Conservation (phyloP, 1,140 invertebrate species). For the Physella acuta region DNA sequence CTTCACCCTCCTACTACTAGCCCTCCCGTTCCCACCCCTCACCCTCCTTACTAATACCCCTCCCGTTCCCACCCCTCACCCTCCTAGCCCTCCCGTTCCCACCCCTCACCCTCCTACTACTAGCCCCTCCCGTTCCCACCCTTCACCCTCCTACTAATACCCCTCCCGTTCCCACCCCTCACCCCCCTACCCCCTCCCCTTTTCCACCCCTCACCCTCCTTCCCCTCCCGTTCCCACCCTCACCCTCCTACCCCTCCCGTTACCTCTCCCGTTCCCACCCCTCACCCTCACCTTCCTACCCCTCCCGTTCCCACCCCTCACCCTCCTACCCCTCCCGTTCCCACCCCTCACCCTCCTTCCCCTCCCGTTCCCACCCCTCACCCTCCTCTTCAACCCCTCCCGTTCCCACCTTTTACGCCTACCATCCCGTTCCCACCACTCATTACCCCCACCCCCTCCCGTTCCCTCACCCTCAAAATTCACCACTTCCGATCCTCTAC, state of each 20-base stretch:
- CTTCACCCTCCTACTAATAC: neutral
- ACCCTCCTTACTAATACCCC: too few species aligned
- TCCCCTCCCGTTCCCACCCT: neutral
- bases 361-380: neutral
- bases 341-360: too few species aligned
- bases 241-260: neutral
- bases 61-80: too few species aligned
- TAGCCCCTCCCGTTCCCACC: neutral
- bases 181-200: neutral
- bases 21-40: too few species aligned
- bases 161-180: neutral
- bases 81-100: too few species aligned
- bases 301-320: neutral
- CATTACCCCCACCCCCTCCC: neutral
- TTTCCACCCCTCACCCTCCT: conserved; percentile 3
- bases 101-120: too few species aligned
- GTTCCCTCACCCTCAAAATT: too few species aligned
- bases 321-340: too few species aligned
- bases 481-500: neutral
- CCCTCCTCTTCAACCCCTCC: neutral
- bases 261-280: neutral
- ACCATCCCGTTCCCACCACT: neutral
- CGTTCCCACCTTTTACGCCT: neutral
- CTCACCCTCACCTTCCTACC: neutral
- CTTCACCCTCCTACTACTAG: too few species aligned